Conservation (phyloP, 2,797 vertebrate genomes). For the Crossoptilon crossoptilon region DNA sequence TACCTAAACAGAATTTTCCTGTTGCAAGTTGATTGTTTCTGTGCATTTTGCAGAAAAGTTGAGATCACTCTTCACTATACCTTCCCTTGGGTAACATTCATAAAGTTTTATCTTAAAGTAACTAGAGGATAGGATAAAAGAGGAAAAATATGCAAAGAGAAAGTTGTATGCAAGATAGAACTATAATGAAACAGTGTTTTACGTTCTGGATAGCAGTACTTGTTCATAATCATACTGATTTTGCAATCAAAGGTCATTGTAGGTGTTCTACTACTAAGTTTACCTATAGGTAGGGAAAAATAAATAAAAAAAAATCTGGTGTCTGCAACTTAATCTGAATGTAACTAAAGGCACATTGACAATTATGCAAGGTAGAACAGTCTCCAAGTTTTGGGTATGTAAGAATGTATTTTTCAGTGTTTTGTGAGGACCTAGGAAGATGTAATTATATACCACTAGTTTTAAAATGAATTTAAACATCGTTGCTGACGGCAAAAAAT, state of each 20-base stretch:
- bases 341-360: neutral
- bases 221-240: neutral
- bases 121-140: neutral
- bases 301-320: neutral
- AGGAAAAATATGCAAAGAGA: neutral
- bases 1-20: neutral
- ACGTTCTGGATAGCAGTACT: neutral
- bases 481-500: neutral
- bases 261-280: neutral
- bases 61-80: neutral
- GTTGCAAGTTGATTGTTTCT: neutral
- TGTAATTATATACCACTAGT: neutral
- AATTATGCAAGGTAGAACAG: neutral
- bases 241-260: fast-evolving
- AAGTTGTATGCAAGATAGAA: neutral
- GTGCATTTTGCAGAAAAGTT: neutral
- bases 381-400: neutral
- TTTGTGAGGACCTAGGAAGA: neutral
- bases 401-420: neutral
- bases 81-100: neutral
- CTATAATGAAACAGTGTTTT: neutral
- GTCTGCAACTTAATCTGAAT: neutral
- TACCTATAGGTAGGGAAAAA: fast-evolving
- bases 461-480: neutral
- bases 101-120: neutral